Percentiles rank a stretch among this genome's conserved stretches.
Evolutionary conservation across 2,113 vertebrate species (phyloP).

Genomic region (Oncorhynchus keta): DNA sequence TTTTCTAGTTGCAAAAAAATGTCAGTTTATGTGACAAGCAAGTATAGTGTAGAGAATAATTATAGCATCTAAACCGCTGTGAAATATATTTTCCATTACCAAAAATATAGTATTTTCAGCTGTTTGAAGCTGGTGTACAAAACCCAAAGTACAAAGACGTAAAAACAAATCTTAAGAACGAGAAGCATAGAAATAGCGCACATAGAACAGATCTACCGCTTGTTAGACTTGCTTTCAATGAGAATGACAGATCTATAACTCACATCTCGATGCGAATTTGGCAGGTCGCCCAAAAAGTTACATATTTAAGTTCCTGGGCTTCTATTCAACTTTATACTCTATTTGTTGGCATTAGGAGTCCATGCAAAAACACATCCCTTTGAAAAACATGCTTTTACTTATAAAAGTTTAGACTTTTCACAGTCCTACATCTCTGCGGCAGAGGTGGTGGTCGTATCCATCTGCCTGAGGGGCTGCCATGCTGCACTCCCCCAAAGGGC

Average conservation of each 20-base stretch:
- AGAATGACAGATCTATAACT: no score
- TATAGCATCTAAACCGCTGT: no score
- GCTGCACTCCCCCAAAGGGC: slow-evolving; percentile 41
- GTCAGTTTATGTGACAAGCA: not conserved
- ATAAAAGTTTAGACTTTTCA: not conserved
- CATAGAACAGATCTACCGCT: no score
- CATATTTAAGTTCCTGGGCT: not conserved
- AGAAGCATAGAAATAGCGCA: no score
- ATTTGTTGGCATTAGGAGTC: not conserved
- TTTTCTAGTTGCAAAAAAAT: no score
- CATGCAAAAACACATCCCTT: not conserved
- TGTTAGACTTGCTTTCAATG: no score
- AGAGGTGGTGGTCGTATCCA: not conserved
- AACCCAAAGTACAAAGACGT: not conserved
- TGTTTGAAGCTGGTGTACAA: not conserved
- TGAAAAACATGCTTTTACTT: not conserved
- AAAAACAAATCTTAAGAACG: no score
- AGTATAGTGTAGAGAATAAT: no score
- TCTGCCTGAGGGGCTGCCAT: slow-evolving; percentile 8
- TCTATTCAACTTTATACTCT: not conserved
- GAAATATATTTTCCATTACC: no score
- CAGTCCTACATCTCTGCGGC: not conserved
- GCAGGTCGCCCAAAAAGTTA: no score
- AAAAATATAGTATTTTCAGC: no score
- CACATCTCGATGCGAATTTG: no score